Evolutionary conservation across 2,113 vertebrate genomes (phyloP), one percentile per base, ranked within the genome.

Genomic region (Fulmarus glacialis): DNA sequence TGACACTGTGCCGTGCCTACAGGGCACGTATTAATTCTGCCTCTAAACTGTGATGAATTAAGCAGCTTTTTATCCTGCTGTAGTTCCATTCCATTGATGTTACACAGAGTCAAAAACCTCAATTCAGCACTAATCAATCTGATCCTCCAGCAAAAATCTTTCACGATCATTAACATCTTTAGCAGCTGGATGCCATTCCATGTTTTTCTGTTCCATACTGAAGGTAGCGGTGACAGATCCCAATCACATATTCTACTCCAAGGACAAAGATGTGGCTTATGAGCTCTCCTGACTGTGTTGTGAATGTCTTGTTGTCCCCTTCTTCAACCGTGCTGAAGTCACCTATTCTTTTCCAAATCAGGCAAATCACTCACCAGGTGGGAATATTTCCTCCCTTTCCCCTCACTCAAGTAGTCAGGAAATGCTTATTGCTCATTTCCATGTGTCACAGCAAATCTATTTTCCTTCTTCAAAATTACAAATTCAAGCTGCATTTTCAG

Each of bases 1-100:
- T 87, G 42, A 87, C 63, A 58, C 32, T n/a, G 20, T 55, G 58
- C 89, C 75, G 82, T 90, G 81, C 64, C 81, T 58, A 67, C 30
- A 73, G 40, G 70, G 66, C 62, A 59, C 1, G 0, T 48, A 73
- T 75, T 94, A 87, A 80, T 77, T 87, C 87, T 85, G 68, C 62
- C 82, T 91, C 78, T 89, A 91, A 90, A 91, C 82, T n/a, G 70
- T 45, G 73, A 91, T 74, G 84, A 80, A 95, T 94, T 90, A 96
- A 95, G 95, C 74, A 93, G 60, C 58, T 91, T 88, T 89, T 75
- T 18, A 71, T 82, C 15, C 74, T 56, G 16, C 66, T 71, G 5
- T 70, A 95, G 93, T 85, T 90, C 87, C 62, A 91, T 72, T 73
- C 74, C 48, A 75, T 36, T 75, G 78, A 78, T 66, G 64, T 58